A percentile compares a stretch with the other conserved stretches of the same genome.
Conservation (phyloP, 2,888 invertebrate genomes). For the Phalera bucephala region DNA sequence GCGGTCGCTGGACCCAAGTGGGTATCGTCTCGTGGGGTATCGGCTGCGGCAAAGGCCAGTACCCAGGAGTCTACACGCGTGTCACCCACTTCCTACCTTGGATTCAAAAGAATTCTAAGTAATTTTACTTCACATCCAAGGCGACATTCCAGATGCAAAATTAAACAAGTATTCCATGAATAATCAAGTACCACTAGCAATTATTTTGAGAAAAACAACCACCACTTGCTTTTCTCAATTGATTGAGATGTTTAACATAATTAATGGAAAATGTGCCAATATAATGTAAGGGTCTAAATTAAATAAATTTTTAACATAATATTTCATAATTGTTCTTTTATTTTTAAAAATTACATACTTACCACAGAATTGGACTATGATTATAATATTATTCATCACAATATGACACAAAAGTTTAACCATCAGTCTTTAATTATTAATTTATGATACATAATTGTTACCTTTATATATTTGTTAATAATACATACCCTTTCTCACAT, state of each 20-base stretch:
- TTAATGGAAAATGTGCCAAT: constrained; percentile 52
- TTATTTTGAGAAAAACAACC: constrained; percentile 78
- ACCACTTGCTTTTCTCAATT: constrained; percentile 74
- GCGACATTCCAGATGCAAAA: constrained; percentile 7
- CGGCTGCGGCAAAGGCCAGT: constrained; percentile 95
- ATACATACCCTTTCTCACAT: constrained; percentile 52
- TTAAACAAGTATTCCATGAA: constrained; percentile 30
- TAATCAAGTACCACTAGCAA: constrained; percentile 45
- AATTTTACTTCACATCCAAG: constrained; percentile 23
- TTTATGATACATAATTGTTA: too few species aligned
- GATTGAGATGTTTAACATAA: constrained; percentile 45
- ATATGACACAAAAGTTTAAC: constrained; percentile 19
- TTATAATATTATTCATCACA: constrained; percentile 7
- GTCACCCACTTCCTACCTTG: constrained; percentile 92
- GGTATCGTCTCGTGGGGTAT: constrained; percentile 97
- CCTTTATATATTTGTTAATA: neutral
- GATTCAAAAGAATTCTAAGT: constrained; percentile 92
- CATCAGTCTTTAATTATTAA: too few species aligned
- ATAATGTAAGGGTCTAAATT: constrained; percentile 39
- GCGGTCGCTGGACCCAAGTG: constrained; percentile 90
- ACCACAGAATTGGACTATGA: constrained; percentile 14
- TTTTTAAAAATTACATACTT: constrained; percentile 12
- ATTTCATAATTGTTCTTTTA: constrained; percentile 23
- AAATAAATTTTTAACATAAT: constrained; percentile 28
- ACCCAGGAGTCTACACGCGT: constrained; percentile 95